phyloP scores from a whole-genome alignment of 92 coral and sea anemone genomes.

The Pocillopora grandis region DNA sequence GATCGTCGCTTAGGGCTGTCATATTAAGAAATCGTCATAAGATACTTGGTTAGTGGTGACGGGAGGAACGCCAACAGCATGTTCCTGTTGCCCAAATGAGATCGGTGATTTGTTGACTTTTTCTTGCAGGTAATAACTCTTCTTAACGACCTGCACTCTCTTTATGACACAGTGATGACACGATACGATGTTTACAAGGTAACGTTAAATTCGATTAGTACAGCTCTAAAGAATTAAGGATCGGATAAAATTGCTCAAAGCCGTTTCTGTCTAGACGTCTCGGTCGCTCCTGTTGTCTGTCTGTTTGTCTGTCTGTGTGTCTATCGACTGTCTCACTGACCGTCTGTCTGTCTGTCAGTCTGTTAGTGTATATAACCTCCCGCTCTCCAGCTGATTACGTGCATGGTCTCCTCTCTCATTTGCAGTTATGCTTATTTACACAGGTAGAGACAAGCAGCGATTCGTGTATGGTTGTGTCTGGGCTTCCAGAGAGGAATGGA shows the following conservation, averaged over 20 bases:
- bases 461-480: conserved; percentile 84
- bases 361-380: neutral
- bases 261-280: no score
- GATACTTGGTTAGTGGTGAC: no score
- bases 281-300: no score
- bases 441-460: conserved; percentile 88
- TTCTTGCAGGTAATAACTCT: conserved; percentile 67
- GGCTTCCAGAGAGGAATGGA: conserved; percentile 87
- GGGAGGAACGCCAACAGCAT: no score
- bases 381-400: neutral
- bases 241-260: no score
- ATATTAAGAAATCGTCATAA: no score
- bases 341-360: neutral
- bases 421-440: neutral
- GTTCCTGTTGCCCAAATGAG: neutral
- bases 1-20: no score
- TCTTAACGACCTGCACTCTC: conserved; percentile 78
- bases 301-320: no score
- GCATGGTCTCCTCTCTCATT: neutral
- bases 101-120: neutral
- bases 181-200: conserved; percentile 90
- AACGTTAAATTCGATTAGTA: neutral
- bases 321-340: neutral
- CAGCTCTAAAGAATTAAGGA: no score
- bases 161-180: conserved; percentile 84